Evolutionary conservation across 2,113 vertebrate genomes (phyloP).

Genomic region (Entelurus aequoreus): DNA sequence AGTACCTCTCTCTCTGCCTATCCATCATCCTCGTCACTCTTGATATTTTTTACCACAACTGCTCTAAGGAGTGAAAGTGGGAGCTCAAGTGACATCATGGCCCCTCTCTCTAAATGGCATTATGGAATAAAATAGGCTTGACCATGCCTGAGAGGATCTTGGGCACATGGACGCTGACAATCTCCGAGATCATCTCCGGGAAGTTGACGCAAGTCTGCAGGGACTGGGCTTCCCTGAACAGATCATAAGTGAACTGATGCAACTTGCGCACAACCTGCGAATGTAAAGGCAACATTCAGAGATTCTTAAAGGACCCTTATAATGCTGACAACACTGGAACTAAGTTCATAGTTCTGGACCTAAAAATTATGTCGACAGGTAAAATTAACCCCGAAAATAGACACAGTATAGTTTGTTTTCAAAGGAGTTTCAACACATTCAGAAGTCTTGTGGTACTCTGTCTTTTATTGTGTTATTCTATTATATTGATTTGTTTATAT

Average conservation of each 20-base stretch:
- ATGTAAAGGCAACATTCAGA: background rate
- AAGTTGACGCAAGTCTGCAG: conserved; percentile 82
- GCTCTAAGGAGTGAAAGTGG: background rate
- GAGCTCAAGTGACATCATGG: background rate
- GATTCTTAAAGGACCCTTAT: too few relatives aligned
- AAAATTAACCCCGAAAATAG: too few relatives aligned
- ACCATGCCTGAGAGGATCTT: conserved; percentile 94
- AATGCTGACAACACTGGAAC: too few relatives aligned
- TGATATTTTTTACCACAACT: conserved; percentile 13
- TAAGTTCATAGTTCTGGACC: too few relatives aligned
- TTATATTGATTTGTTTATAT: too few relatives aligned
- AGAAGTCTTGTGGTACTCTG: too few relatives aligned
- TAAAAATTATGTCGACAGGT: too few relatives aligned
- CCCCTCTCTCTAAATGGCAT: conserved; percentile 52
- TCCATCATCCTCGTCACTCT: conserved; percentile 2
- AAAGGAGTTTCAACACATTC: too few relatives aligned
- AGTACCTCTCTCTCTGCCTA: background rate
- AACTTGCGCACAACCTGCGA: conserved; percentile 87
- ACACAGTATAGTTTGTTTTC: too few relatives aligned
- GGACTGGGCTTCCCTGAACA: conserved; percentile 86
- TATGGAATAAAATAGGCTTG: conserved; percentile 91
- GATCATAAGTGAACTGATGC: conserved; percentile 95
- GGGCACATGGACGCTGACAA: conserved; percentile 94
- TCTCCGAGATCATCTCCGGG: conserved; percentile 97
- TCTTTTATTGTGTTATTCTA: too few relatives aligned